Evolutionary conservation across 2,888 invertebrate species (phyloP).

Genomic region (Melolontha melolontha): DNA sequence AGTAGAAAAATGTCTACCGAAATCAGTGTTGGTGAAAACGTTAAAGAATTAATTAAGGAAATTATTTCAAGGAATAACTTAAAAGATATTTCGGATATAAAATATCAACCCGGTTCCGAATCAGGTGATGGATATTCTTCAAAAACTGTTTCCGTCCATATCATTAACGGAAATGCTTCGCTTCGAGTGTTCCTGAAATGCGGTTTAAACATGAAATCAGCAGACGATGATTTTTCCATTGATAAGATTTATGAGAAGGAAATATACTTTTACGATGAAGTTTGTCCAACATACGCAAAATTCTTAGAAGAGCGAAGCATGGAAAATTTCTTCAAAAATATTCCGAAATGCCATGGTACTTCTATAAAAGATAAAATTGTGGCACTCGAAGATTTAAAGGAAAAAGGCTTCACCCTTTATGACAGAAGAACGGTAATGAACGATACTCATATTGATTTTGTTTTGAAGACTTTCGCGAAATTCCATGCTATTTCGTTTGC

Average conservation of each 20-base stretch:
- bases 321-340: slow-evolving; percentile 22
- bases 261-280: slow-evolving; percentile 34
- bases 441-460: slow-evolving; percentile 25
- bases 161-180: slow-evolving; percentile 18
- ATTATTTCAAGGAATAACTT: neutral
- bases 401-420: slow-evolving; percentile 40
- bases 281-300: slow-evolving; percentile 27
- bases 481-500: slow-evolving; percentile 41
- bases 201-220: neutral
- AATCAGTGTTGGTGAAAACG: neutral
- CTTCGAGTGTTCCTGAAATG: neutral
- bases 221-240: neutral
- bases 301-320: slow-evolving; percentile 32
- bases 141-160: slow-evolving; percentile 39
- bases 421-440: slow-evolving; percentile 38
- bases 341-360: slow-evolving; percentile 35
- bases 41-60: neutral
- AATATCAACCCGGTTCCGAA: neutral
- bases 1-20: too few species aligned
- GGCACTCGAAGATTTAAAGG: slow-evolving; percentile 42
- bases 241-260: slow-evolving; percentile 35
- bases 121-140: slow-evolving; percentile 46
- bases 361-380: slow-evolving; percentile 31
- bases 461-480: slow-evolving; percentile 38
- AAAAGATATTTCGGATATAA: neutral